Evolutionary conservation across 2,113 vertebrate genomes (phyloP).

Genomic region (Phalacrocorax aristotelis): DNA sequence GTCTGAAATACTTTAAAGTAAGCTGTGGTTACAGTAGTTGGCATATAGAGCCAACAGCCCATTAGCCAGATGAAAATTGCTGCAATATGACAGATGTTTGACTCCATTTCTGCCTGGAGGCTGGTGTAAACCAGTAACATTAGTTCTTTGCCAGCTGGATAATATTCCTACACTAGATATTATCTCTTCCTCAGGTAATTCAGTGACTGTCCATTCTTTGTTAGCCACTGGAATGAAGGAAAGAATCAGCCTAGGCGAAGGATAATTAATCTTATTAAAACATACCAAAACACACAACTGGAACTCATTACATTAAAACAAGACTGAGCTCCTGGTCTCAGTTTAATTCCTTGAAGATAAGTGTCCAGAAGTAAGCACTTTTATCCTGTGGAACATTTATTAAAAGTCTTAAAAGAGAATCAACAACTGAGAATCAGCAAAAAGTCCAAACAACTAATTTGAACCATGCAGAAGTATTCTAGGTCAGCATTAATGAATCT

Average conservation of each 20-base stretch:
- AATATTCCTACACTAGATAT: slow-evolving; percentile 38
- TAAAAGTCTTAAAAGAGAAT: slow-evolving; percentile 53
- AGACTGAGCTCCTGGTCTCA: slow-evolving; percentile 66
- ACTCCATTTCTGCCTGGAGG: slow-evolving; percentile 37
- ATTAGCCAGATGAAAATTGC: slow-evolving; percentile 47
- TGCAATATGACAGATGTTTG: slow-evolving; percentile 54
- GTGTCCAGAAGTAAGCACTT: slow-evolving; percentile 62
- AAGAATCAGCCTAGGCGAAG: slow-evolving; percentile 46
- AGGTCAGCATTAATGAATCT: slow-evolving; percentile 18
- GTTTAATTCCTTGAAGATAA: slow-evolving; percentile 69
- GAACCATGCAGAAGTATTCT: neutral
- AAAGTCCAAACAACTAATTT: slow-evolving; percentile 20
- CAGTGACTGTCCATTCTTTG: slow-evolving; percentile 32
- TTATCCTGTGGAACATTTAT: slow-evolving; percentile 23
- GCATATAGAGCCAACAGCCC: neutral
- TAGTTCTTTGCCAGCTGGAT: slow-evolving; percentile 44
- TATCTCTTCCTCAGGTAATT: slow-evolving; percentile 48
- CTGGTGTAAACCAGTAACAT: slow-evolving; percentile 44
- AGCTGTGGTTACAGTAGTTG: slow-evolving; percentile 2
- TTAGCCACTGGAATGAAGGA: slow-evolving; percentile 23
- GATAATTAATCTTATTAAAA: slow-evolving; percentile 76
- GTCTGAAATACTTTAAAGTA: neutral
- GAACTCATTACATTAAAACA: slow-evolving; percentile 57
- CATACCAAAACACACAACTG: slow-evolving; percentile 68
- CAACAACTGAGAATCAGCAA: neutral